Evolutionary conservation across 1,140 invertebrate genomes (phyloP), one percentile per base, ranked within the genome.

Genomic region (Venustaconcha ellipsiformis): DNA sequence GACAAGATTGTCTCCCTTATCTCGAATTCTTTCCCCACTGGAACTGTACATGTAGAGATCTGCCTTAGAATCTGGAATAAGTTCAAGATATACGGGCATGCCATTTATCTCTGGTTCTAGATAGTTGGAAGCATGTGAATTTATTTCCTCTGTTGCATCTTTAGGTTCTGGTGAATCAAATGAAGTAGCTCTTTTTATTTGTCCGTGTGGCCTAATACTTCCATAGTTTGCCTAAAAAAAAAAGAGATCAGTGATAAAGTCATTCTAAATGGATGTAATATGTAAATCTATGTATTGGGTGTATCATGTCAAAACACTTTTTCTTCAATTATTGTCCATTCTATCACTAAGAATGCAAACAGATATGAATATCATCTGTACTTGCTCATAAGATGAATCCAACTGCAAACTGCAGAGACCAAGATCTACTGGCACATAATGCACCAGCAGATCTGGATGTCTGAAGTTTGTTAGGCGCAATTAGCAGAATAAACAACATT

Each of bases 101-200:
- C 66, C 58, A 26, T 66, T 60, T 18, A 70, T 72, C 30, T 72
- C 60, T 14, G 75, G 75, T 60, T 77, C 69, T 23, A 77, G 23
- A 60, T 77, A 77, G 26, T 77, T 77, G 1, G 68, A 63, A 20
- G 69, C 26, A 62, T 77, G 70, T 26, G 70, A 72, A 23, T 71
- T 20, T 18, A 77, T 59, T 57, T 77, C 70, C 15, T 72, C n/a
- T 17, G 75, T 77, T 15, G 79, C 78, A 69, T 80, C 79, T 63
- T 76, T 74, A 26, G 81, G 81, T 66, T 80, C 81, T 48, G 81
- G 81, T 26, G 78, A 72, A 74, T 83, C 81, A 78, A 83, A 83
- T 60, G 81, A 83, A n/a, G 81, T 83, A n/a, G 79, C 81, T 65
- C 71, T 64, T 26, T 74, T 77, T 60, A 81, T 79, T 20, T 74